Conservation (phyloP, 2,113 vertebrate genomes). For the Syngnathus scovelli region DNA sequence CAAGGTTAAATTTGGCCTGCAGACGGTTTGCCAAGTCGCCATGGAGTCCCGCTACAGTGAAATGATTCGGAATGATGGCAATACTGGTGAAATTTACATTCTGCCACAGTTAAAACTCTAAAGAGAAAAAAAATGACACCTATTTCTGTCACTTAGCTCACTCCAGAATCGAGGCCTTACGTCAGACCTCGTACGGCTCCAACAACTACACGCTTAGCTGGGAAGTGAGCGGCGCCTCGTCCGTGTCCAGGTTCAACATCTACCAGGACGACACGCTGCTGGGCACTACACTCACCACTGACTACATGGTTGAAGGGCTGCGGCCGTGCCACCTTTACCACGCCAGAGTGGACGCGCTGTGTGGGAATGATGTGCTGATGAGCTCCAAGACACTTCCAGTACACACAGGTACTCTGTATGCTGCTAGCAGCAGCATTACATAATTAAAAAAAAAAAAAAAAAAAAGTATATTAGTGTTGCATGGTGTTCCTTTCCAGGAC, state of each 20-base stretch:
- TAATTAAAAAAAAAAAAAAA: neutral
- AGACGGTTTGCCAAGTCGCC: slow-evolving; percentile 56
- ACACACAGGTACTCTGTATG: slow-evolving; percentile 47
- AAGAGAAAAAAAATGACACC: neutral
- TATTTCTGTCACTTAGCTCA: slow-evolving; percentile 28
- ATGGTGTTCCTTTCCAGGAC: slow-evolving; percentile 31
- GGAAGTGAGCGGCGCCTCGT: slow-evolving; percentile 46
- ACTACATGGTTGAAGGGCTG: slow-evolving; percentile 47
- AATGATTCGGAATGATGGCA: slow-evolving; percentile 49
- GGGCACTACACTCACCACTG: slow-evolving; percentile 42
- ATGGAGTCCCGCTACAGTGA: slow-evolving; percentile 42
- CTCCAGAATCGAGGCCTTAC: slow-evolving; percentile 49
- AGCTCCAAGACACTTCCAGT: slow-evolving; percentile 19
- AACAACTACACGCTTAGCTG: slow-evolving; percentile 60
- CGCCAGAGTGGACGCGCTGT: slow-evolving; percentile 59
- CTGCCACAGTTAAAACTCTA: neutral
- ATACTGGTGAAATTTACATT: slow-evolving; percentile 38
- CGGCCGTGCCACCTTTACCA: slow-evolving; percentile 43
- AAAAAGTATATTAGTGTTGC: neutral
- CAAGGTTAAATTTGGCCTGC: slow-evolving; percentile 57
- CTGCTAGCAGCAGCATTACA: neutral
- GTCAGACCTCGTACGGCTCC: slow-evolving; percentile 37
- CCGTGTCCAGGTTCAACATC: slow-evolving; percentile 55
- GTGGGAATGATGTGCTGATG: slow-evolving; percentile 57
- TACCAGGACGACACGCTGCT: slow-evolving; percentile 53